phyloP scores from a whole-genome alignment of 2,797 vertebrate species.

The Staurois parvus region DNA sequence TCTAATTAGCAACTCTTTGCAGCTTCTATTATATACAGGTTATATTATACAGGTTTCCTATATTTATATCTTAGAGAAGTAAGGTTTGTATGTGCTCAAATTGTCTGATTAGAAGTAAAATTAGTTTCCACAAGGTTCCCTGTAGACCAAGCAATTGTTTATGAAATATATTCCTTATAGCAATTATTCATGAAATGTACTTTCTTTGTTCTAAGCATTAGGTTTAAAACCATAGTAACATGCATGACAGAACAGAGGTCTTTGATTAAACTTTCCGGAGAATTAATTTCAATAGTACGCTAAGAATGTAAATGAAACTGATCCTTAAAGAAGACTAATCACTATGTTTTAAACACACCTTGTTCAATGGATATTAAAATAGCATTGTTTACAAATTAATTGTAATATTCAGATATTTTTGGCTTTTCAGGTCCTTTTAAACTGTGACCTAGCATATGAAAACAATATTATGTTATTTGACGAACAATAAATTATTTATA shows the following conservation, averaged over 20 bases:
- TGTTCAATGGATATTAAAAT: too few relatives aligned
- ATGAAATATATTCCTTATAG: constrained; percentile 21
- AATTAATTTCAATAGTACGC: neutral
- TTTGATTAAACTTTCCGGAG: neutral
- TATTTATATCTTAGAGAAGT: constrained; percentile 15
- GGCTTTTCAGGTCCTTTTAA: too few relatives aligned
- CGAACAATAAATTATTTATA: too few relatives aligned
- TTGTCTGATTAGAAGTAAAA: constrained; percentile 1
- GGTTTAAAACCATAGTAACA: neutral
- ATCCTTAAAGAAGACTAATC: neutral
- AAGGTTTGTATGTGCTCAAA: neutral
- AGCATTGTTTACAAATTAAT: too few relatives aligned
- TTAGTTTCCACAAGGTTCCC: neutral
- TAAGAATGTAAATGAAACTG: neutral
- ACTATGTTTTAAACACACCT: neutral
- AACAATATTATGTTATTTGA: too few relatives aligned
- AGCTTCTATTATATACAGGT: neutral
- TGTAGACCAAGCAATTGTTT: neutral
- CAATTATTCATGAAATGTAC: constrained; percentile 5
- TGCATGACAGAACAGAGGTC: neutral
- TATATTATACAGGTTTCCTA: neutral
- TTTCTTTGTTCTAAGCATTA: constrained; percentile 16
- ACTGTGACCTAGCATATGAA: too few relatives aligned
- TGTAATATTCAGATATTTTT: too few relatives aligned
- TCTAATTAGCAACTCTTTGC: constrained; percentile 34